Conservation (phyloP, 2,113 vertebrate species). For the Chaetodon auriga region DNA sequence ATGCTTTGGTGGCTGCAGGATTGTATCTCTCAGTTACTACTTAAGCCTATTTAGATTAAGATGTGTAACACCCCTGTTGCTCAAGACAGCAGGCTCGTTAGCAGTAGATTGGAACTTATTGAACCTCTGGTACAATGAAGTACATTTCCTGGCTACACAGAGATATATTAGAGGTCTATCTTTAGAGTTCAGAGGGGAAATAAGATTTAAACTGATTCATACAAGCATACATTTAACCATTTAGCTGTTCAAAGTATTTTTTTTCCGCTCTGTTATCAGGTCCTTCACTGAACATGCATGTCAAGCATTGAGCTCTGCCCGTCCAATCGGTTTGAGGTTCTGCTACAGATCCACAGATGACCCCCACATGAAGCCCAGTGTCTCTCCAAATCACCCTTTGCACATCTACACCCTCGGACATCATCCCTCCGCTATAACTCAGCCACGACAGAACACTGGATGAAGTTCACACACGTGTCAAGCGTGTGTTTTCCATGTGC, state of each 20-base stretch:
- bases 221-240: constrained; percentile 10
- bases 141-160: constrained; percentile 46
- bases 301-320: constrained; percentile 96
- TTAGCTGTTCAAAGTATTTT: constrained; percentile 30
- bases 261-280: constrained; percentile 39
- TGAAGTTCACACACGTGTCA: neutral
- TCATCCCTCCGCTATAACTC: constrained; percentile 1
- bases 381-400: constrained; percentile 18
- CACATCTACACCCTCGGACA: constrained; percentile 4
- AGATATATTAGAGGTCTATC: constrained; percentile 15
- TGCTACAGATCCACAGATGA: constrained; percentile 89
- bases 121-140: constrained; percentile 34
- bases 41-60: constrained; percentile 54
- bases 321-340: constrained; percentile 94
- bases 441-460: constrained; percentile 25
- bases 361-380: constrained; percentile 27
- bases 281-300: constrained; percentile 89
- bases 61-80: constrained; percentile 79
- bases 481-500: constrained; percentile 6
- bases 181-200: constrained; percentile 48
- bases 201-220: constrained; percentile 17
- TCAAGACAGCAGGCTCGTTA: constrained; percentile 78
- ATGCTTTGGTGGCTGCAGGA: constrained; percentile 76
- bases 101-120: constrained; percentile 40
- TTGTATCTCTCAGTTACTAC: constrained; percentile 48